Percentiles rank a stretch among this genome's conserved stretches.
These are phyloP conservation scores for Acipenser transmontanus DNA, from an alignment of 2,797 vertebrate species.

Conservation along the genomic window DNA sequence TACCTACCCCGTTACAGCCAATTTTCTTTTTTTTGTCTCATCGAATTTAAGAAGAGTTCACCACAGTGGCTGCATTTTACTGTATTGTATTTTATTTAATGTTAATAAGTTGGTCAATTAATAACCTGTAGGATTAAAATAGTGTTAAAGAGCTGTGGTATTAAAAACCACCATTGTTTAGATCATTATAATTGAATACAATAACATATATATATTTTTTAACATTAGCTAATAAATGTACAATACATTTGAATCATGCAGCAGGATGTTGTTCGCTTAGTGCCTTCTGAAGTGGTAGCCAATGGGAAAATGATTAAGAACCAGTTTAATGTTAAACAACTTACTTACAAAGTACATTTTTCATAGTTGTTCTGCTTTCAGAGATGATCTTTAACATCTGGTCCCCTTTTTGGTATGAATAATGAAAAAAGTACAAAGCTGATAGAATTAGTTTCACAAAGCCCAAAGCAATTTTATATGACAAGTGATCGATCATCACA, in stretches of 20 bases:
- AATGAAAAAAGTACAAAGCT: neutral
- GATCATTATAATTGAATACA: too few relatives aligned
- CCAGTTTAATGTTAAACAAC: neutral
- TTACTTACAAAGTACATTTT: neutral
- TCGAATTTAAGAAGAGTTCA: too few relatives aligned
- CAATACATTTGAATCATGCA: neutral
- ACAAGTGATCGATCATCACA: neutral
- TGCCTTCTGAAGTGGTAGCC: neutral
- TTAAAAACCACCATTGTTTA: too few relatives aligned
- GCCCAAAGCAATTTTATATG: constrained; percentile 1
- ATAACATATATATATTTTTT: neutral
- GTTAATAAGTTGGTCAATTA: too few relatives aligned
- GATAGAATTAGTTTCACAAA: neutral
- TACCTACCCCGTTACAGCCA: too few relatives aligned
- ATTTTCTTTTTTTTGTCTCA: too few relatives aligned
- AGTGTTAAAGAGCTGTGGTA: too few relatives aligned
- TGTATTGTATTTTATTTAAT: too few relatives aligned
- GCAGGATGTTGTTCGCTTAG: neutral
- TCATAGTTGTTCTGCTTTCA: neutral
- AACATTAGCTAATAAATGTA: neutral
- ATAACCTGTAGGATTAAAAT: too few relatives aligned
- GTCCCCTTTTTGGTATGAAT: neutral
- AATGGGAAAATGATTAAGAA: neutral
- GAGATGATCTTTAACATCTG: constrained; percentile 1
- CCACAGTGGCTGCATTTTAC: too few relatives aligned